A percentile compares a stretch with the other conserved stretches of the same genome.
phyloP scores from a whole-genome alignment of 1,140 invertebrate species.

The Physella acuta region DNA sequence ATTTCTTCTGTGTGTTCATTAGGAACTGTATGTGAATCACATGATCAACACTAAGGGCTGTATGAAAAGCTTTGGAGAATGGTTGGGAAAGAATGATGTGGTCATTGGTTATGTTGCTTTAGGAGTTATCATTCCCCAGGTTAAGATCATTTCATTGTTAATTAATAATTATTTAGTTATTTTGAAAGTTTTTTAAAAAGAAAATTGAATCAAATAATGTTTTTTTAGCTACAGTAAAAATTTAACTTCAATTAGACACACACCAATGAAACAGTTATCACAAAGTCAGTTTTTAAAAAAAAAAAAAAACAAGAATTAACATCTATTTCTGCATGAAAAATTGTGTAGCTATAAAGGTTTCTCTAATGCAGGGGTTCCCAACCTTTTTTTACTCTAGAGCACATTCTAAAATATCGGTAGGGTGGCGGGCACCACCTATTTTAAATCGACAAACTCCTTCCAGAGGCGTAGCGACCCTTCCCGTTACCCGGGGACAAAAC shows the following conservation, averaged over 20 bases:
- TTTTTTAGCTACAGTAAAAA: background rate
- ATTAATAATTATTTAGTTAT: background rate
- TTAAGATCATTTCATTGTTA: conserved; percentile 10
- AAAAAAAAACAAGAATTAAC: background rate
- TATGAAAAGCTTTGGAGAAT: conserved; percentile 37
- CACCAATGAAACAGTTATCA: background rate
- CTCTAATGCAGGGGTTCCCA: no score
- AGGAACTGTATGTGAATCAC: conserved; percentile 11
- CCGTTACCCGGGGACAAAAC: no score
- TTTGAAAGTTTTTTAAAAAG: background rate
- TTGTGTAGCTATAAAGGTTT: no score
- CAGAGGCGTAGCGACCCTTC: no score
- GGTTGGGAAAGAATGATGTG: conserved; percentile 35
- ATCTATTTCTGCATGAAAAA: background rate
- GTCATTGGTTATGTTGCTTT: conserved; percentile 35
- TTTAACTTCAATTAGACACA: background rate
- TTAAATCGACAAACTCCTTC: no score
- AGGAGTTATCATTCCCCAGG: conserved; percentile 44
- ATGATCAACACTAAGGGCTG: conserved; percentile 41
- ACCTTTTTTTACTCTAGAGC: no score
- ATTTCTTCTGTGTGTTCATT: no score
- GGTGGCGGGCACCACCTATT: no score
- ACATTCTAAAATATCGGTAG: no score
- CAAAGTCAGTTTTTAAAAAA: background rate
- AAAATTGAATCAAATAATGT: background rate